Base-by-base conservation (phyloP, 1,140 invertebrate genomes). In the Scaptodrosophila lebanonensis region DNA sequence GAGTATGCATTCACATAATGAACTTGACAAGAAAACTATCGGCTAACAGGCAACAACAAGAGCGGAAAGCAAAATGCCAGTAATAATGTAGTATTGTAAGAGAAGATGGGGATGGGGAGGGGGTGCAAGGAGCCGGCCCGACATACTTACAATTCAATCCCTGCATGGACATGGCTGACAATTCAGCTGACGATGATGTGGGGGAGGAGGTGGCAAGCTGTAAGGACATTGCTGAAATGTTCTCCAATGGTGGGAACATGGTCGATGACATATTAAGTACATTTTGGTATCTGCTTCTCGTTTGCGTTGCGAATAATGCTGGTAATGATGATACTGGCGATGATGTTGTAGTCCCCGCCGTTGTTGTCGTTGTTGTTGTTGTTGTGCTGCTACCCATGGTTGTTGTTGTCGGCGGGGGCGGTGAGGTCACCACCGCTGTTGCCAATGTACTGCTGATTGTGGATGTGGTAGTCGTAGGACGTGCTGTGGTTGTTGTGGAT, bases 201-300 rank as follows among this genome's bases (percentile, higher is more conserved):
- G 32, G 16, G 4, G 51, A 30, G 22, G 51, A 11, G 2, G 20
- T 29, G 8, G 43, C 54, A 27, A 63, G 52, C 32, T 61, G 35
- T 38, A 69, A 50, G 22, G 72, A 77, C 75, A 77, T 53, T 29
- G 61, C 49, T n/a, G 65, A 49, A 38, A 20, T 40, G 44, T 63
- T 66, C 43, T 66, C 70, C 60, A 72, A 33, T 53, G 83, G 70
- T 52, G 84, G 84, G 61, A 85, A 84, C 84, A 86, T 86, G 76
- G 84, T 83, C 79, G 79, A 62, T 85, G 84, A 83, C 83, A 85
- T 84, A 86, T 85, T 86, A 86, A 86, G 84, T 86, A 85, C 84
- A 82, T 86, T 82, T 82, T 86, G 84, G 68, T 83, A 85, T 83
- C 68, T 84, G 65, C 84, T 86, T 53, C 72, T 84, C 59, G 68